Conservation (phyloP, 2,888 invertebrate species). For the Idaea biselata region DNA sequence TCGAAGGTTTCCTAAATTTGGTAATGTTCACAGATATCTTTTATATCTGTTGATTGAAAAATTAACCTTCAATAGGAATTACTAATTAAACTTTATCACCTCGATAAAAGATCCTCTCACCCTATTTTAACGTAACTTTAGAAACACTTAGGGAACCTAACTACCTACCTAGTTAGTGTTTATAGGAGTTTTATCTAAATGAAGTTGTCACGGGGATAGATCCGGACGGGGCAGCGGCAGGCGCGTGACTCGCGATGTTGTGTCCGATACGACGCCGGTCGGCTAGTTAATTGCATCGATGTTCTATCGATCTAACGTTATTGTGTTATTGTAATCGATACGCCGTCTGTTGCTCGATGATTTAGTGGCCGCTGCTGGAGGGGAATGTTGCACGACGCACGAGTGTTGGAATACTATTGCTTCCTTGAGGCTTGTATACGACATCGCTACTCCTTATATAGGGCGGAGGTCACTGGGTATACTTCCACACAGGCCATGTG, state of each 20-base stretch:
- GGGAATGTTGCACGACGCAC: background rate
- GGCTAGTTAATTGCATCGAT: conserved; percentile 46
- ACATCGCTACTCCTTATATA: too few relatives aligned
- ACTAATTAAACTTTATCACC: too few relatives aligned
- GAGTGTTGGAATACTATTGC: background rate
- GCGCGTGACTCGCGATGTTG: conserved; percentile 14
- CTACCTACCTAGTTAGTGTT: too few relatives aligned
- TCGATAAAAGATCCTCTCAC: too few relatives aligned
- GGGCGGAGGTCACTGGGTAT: too few relatives aligned
- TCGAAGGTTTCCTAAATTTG: too few relatives aligned
- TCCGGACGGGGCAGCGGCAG: conserved; percentile 20
- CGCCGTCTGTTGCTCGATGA: conserved; percentile 9
- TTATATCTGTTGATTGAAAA: too few relatives aligned
- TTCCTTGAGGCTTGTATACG: background rate
- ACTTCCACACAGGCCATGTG: too few relatives aligned
- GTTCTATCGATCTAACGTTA: conserved; percentile 32
- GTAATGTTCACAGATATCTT: too few relatives aligned
- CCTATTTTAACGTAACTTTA: too few relatives aligned
- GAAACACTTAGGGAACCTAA: too few relatives aligned
- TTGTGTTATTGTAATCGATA: conserved; percentile 31
- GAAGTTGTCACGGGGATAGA: conserved; percentile 51
- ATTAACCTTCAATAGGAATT: too few relatives aligned
- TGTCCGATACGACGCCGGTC: conserved; percentile 13
- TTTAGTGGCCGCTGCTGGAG: background rate
- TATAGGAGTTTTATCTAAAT: conserved; percentile 44